Evolutionary conservation across 1,140 invertebrate genomes (phyloP).

Genomic region (Hormaphis cornu): DNA sequence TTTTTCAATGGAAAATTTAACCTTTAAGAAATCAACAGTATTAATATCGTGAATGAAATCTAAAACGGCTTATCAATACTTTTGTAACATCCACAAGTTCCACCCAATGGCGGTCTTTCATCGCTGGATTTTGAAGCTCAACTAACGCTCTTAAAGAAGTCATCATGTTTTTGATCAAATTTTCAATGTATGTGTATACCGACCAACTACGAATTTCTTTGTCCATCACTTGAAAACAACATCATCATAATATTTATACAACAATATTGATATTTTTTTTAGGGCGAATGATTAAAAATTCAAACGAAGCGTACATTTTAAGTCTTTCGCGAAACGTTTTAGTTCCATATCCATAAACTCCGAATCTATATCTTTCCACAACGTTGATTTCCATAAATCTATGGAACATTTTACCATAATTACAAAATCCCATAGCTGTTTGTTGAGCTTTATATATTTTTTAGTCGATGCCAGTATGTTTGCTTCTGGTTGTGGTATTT

Average conservation of each 20-base stretch:
- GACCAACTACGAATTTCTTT: slow-evolving; percentile 80
- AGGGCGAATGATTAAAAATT: no score
- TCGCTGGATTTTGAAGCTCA: slow-evolving; percentile 87
- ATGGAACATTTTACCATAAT: slow-evolving; percentile 68
- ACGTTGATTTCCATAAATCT: slow-evolving; percentile 83
- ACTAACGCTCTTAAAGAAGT: slow-evolving; percentile 78
- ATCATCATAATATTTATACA: slow-evolving; percentile 19
- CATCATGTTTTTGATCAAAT: slow-evolving; percentile 71
- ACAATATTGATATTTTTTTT: neutral
- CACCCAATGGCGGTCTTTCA: slow-evolving; percentile 84
- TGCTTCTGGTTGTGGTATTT: slow-evolving; percentile 73
- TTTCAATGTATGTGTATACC: slow-evolving; percentile 60
- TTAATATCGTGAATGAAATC: slow-evolving; percentile 58
- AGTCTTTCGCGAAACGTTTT: slow-evolving; percentile 79
- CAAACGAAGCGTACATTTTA: slow-evolving; percentile 47
- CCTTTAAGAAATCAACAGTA: slow-evolving; percentile 65
- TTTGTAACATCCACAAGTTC: slow-evolving; percentile 86
- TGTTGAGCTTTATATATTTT: slow-evolving; percentile 68
- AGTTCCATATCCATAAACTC: slow-evolving; percentile 91
- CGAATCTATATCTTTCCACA: slow-evolving; percentile 86
- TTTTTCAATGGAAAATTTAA: slow-evolving; percentile 63
- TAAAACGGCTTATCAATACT: slow-evolving; percentile 45
- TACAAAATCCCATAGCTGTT: slow-evolving; percentile 83
- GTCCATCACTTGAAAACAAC: slow-evolving; percentile 53
- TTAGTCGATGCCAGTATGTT: slow-evolving; percentile 62